Base-by-base conservation (phyloP, 1,140 invertebrate species). In the Rhyacophila brunnea region DNA sequence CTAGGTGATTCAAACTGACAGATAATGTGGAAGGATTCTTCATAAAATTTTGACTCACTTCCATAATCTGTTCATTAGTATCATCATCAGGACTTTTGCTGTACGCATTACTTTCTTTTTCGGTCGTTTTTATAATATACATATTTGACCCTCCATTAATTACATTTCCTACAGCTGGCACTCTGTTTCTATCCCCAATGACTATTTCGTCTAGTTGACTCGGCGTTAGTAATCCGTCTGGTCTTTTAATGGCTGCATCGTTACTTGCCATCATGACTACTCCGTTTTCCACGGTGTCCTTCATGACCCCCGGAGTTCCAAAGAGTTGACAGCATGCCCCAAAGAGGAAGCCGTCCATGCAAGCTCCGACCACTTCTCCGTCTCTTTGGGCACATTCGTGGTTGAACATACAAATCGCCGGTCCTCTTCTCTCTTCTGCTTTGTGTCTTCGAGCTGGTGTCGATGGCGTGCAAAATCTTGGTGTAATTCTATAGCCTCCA, bases 401-500 rank as follows among this genome's bases (percentile, higher is more conserved):
- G 74, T 94, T 94, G 76, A 95, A 96, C 91, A 95, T 95, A 74
- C 93, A 96, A 66, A 93, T 86, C n/a, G 83, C 84, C n/a, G 86
- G 86, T 0, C 85, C 90, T 82, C 68, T 77, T 51, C 80, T 79
- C 46, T 78, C 73, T 68, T 85, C 75, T 66, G 77, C 75, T 73
- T 75, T 78, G 28, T 67, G 70, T 68, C 74, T 70, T 72, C 85
- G 80, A 13, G 78, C 70, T 65, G 46, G 52, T 66, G 75, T 63
- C 1, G 68, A 71, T 1, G 85, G 82, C 49, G 83, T 84, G 69
- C 90, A 92, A 52, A 84, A 81, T 65, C 86, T 84, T 3, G 90
- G 90, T 40, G 89, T 88, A 80, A 92, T 92, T 69, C 87, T 80
- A 70, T 92, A 92, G 13, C 90, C 90, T 13, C 90, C 90, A 71